Conservation (phyloP, 2,797 vertebrate genomes). For the Lutjanus argentimaculatus region DNA sequence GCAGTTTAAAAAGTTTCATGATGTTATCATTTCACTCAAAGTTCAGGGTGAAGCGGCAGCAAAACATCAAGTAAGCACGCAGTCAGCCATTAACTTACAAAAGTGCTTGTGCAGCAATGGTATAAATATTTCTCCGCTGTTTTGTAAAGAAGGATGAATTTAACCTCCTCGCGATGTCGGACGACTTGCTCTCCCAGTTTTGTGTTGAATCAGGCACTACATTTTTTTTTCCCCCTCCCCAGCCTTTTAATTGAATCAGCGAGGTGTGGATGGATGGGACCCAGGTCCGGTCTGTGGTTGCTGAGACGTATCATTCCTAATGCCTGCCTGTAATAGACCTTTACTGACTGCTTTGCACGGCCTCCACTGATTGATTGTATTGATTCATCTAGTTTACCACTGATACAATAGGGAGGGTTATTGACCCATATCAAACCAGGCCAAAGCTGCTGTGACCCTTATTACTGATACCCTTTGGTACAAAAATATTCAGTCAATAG, state of each 20-base stretch:
- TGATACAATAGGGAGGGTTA: conserved; percentile 73
- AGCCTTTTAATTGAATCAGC: conserved; percentile 81
- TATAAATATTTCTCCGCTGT: conserved; percentile 73
- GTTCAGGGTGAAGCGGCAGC: conserved; percentile 67
- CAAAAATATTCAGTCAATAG: conserved; percentile 35
- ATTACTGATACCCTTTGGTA: conserved; percentile 39
- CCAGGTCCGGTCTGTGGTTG: conserved; percentile 65
- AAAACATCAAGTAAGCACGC: conserved; percentile 78
- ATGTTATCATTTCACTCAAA: conserved; percentile 78
- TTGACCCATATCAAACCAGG: conserved; percentile 70
- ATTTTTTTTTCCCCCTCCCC: conserved; percentile 45
- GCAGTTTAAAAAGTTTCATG: conserved; percentile 64
- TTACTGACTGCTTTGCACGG: conserved; percentile 75
- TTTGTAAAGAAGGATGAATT: conserved; percentile 75
- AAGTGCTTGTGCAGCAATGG: conserved; percentile 79
- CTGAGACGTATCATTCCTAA: conserved; percentile 74
- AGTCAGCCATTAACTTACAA: conserved; percentile 79
- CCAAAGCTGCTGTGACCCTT: conserved; percentile 55
- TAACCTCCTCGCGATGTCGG: conserved; percentile 59
- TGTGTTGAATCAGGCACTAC: conserved; percentile 63
- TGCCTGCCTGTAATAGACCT: conserved; percentile 78
- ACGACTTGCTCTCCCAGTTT: conserved; percentile 53
- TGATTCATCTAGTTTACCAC: conserved; percentile 79
- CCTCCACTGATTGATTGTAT: conserved; percentile 78
- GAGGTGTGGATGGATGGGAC: conserved; percentile 76